Evolutionary conservation across 2,888 invertebrate genomes (phyloP), one percentile per base, ranked within the genome.

Genomic region (Troides helena): DNA sequence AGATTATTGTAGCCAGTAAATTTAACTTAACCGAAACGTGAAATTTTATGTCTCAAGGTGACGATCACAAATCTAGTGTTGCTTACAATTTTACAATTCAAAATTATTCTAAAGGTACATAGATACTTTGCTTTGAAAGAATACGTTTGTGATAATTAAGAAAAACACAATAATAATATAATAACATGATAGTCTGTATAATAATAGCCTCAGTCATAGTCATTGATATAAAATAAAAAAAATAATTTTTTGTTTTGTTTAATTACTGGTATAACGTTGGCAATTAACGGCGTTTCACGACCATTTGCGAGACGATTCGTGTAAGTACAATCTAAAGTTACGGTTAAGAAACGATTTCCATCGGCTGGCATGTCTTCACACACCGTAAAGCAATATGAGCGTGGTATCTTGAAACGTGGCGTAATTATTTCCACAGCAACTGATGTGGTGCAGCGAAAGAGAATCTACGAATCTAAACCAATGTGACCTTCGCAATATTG

Each of bases 351-450:
- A 65, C 46, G 43, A 62, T 46, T 69, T 62, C 69, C 43, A 69
- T 56, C 57, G 61, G 14, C 30, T 61, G 30, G 17, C 46, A 58
- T 69, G 65, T 69, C 62, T 58, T 65, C 62, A 65, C 30, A 36
- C 58, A 58, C 62, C 61, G 57, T 65, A 65, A 36, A 62, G 56
- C 60, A 68, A 63, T 62, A 62, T 69, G 57, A 61, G 69, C 50
- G 65, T 30, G 39, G 46, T 59, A 57, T 65, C 62, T 59, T 43
- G 60, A 57, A 64, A 60, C 61, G 18, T 66, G 66, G 53, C 64
- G 64, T 58, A 68, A 68, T 62, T 62, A 65, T 71, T 69, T 62
- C 65, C 62, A 62, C 57, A 66, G 66, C 53, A 58, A 62, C 61
- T 46, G 50, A 53, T 36, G 23, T 53, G 50, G 25, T 63, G 62